Evolutionary conservation across 2,888 invertebrate genomes (phyloP), one percentile per base, ranked within the genome.

Genomic region (Monopis laevigella): DNA sequence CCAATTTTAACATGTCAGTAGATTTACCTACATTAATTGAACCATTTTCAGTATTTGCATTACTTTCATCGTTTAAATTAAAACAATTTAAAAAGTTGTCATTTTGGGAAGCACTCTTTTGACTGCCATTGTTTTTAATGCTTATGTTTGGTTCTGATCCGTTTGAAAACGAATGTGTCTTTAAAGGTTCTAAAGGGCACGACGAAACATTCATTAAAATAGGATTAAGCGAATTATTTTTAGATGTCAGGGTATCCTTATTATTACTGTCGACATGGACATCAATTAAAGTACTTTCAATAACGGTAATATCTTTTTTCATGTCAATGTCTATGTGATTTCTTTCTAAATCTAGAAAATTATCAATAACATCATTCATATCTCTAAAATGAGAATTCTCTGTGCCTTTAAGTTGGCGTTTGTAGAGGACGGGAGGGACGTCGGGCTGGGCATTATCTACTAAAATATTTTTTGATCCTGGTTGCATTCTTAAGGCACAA

Each of bases 381-480:
- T 77, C 77, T 64, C 78, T 78, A 45, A 75, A 77, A 41, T 78
- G 62, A 2, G 71, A 61, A 46, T 67, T 75, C 50, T 81, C 81
- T 46, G 71, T 75, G 45, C 73, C 75, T 48, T 75, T 81, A 47
- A 72, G 82, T 47, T 86, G 85, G 7, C 86, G 74, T 45, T 87
- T 87, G 52, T 91, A 92, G 28, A 92, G 70, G 21, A 92, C 86
- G 0, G 91, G 90, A 10, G 88, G 86, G 18, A 88, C 84, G 48
- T 84, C 84, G 32, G 88, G 86, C 51, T 89, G 88, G 21, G 88
- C 88, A 53, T 90, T 92, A 62, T 92, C 92, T 16, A 92, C 71
- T 3, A 92, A 70, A 53, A 92, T 90, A 60, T 92, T 92, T 58
- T 88, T 90, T 8, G 90, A 89, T 4, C 90, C 90, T 4, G 87